phyloP scores from a whole-genome alignment of 2,888 invertebrate genomes.

The Leucophenga montana region DNA sequence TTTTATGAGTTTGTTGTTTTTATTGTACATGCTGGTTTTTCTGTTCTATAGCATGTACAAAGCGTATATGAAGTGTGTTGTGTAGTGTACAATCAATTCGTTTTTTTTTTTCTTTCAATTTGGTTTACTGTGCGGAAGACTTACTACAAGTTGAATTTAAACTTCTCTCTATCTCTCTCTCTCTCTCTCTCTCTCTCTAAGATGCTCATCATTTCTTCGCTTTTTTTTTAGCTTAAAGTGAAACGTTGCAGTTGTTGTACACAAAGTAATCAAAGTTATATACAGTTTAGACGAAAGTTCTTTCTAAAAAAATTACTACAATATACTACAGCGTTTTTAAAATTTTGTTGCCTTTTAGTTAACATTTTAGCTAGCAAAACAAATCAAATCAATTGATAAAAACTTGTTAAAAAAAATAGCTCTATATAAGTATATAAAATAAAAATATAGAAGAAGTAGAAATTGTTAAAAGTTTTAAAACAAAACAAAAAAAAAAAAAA shows the following conservation, averaged over 20 bases:
- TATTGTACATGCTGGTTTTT: no score
- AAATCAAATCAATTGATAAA: neutral
- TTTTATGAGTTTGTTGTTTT: no score
- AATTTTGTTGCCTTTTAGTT: neutral
- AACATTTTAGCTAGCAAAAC: conserved; percentile 7
- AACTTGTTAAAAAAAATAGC: no score
- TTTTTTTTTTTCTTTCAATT: neutral
- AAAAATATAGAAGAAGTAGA: conserved; percentile 3
- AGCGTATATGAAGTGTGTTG: no score
- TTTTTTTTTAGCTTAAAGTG: neutral
- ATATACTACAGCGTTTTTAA: neutral
- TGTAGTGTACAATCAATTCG: no score
- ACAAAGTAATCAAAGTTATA: neutral
- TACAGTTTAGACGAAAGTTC: neutral
- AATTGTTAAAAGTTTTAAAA: neutral
- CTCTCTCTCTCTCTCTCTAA: no score
- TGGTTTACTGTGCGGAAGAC: conserved; percentile 5
- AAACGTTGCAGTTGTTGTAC: neutral
- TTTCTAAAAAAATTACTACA: neutral
- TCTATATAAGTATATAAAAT: no score
- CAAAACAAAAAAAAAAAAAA: neutral
- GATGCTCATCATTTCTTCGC: neutral
- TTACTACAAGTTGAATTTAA: neutral
- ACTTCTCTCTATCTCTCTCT: no score
- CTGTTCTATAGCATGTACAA: no score